Evolutionary conservation across 2,888 invertebrate genomes (phyloP).

Genomic region (Tinea pellionella): DNA sequence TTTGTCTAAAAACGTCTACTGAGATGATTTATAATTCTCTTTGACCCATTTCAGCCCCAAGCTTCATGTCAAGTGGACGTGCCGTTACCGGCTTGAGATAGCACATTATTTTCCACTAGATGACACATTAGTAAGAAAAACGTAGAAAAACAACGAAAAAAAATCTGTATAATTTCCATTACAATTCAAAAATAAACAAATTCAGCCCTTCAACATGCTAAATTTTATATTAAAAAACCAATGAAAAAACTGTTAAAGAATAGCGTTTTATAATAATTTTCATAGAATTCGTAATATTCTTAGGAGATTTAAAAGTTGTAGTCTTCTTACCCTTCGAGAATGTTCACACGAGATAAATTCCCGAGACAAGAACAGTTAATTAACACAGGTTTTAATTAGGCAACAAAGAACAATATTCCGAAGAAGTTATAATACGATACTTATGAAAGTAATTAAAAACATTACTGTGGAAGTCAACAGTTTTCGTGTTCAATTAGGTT

Average conservation of each 20-base stretch:
- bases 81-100: constrained; percentile 14
- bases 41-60: constrained; percentile 27
- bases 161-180: too few relatives aligned
- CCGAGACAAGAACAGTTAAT: constrained; percentile 26
- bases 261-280: too few relatives aligned
- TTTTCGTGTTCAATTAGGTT: constrained; percentile 24
- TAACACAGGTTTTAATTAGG: constrained; percentile 47
- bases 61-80: constrained; percentile 9
- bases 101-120: constrained; percentile 9
- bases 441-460: constrained; percentile 49
- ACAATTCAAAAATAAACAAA: too few relatives aligned
- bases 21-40: constrained; percentile 42
- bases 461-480: constrained; percentile 41
- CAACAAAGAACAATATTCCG: constrained; percentile 30
- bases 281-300: too few relatives aligned
- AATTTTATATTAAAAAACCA: too few relatives aligned
- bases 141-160: too few relatives aligned
- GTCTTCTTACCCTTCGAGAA: background rate
- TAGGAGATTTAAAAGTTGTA: background rate
- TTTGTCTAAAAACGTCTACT: constrained; percentile 25
- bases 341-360: constrained; percentile 11
- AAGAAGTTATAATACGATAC: constrained; percentile 44
- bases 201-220: too few relatives aligned
- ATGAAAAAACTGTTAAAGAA: too few relatives aligned
- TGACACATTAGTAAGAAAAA: background rate